A percentile compares a stretch with the other conserved stretches of the same genome.
phyloP scores from a whole-genome alignment of 1,140 invertebrate species.

The Piezodorus guildinii region DNA sequence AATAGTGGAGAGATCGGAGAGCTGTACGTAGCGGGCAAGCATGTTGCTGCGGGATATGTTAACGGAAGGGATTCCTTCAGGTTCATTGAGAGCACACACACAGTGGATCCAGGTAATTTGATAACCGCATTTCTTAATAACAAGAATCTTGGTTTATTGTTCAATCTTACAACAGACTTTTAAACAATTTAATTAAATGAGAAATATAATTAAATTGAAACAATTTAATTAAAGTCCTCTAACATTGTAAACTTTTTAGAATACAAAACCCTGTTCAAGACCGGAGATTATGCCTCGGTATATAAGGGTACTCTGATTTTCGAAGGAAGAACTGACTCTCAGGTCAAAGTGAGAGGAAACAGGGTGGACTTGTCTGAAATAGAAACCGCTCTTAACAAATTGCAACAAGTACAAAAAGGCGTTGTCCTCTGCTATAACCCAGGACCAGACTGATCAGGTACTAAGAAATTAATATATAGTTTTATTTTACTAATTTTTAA shows the following conservation, averaged over 20 bases:
- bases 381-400: slow-evolving; percentile 49
- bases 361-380: slow-evolving; percentile 73
- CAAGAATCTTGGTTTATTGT: too few species aligned
- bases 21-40: slow-evolving; percentile 61
- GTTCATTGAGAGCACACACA: slow-evolving; percentile 59
- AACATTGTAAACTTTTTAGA: slow-evolving; percentile 35
- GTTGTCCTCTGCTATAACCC: slow-evolving; percentile 68
- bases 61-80: slow-evolving; percentile 54
- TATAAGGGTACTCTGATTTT: slow-evolving; percentile 55
- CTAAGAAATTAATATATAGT: slow-evolving; percentile 16
- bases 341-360: slow-evolving; percentile 77
- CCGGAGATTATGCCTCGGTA: slow-evolving; percentile 69
- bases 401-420: slow-evolving; percentile 46
- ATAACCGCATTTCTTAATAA: too few species aligned
- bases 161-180: too few species aligned
- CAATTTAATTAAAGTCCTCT: too few species aligned
- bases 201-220: too few species aligned
- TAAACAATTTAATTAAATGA: too few species aligned
- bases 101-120: slow-evolving; percentile 46
- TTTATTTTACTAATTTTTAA: too few species aligned
- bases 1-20: slow-evolving; percentile 61
- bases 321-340: slow-evolving; percentile 72
- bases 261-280: slow-evolving; percentile 56
- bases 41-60: slow-evolving; percentile 68
- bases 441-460: slow-evolving; percentile 51